These are phyloP conservation scores for Perccottus glenii DNA, from an alignment of 2,113 vertebrate genomes.

Conservation along the genomic window DNA sequence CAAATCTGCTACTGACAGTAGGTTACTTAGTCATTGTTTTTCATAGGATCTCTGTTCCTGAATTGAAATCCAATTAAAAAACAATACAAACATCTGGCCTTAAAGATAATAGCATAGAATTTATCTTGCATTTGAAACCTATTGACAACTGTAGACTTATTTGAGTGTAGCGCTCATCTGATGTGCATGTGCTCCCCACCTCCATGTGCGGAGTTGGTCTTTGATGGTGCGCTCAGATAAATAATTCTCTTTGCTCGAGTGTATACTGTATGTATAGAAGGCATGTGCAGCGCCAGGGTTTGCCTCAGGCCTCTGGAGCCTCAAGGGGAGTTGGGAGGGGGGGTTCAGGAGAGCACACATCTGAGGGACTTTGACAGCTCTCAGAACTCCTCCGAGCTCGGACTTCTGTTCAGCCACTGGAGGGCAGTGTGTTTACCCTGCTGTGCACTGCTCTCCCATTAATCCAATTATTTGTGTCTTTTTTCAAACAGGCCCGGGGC, in stretches of 20 bases:
- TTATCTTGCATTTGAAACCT: neutral
- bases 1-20: too few species aligned
- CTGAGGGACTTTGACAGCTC: conserved; percentile 69
- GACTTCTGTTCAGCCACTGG: conserved; percentile 52
- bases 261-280: conserved; percentile 2
- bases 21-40: too few species aligned
- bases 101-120: too few species aligned
- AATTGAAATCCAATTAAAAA: neutral
- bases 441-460: conserved; percentile 41
- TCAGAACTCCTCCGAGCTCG: conserved; percentile 52
- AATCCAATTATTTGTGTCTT: conserved; percentile 69
- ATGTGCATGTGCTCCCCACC: conserved; percentile 3
- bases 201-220: conserved; percentile 25
- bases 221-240: conserved; percentile 47
- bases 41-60: too few species aligned
- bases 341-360: conserved; percentile 23
- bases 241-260: conserved; percentile 55
- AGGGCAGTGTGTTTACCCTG: conserved; percentile 64
- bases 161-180: conserved; percentile 9
- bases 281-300: conserved; percentile 8
- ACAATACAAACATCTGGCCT: neutral
- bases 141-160: conserved; percentile 3
- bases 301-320: conserved; percentile 6
- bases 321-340: conserved; percentile 18
- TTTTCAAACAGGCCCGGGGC: conserved; percentile 38